Conservation (phyloP, 2,888 invertebrate genomes). For the Unio pictorum region DNA sequence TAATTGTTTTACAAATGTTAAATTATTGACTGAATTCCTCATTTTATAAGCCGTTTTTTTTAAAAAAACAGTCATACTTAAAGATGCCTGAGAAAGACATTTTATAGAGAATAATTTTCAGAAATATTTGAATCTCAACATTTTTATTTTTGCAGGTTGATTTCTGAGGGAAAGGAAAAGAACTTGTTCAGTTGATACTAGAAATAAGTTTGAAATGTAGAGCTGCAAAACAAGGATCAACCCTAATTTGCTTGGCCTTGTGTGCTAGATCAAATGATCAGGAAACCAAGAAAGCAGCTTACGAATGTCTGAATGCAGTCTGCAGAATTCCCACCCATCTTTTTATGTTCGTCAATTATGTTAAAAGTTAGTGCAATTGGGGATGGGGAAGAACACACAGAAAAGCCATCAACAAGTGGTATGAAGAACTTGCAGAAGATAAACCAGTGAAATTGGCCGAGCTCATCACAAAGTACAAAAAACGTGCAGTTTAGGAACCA, state of each 20-base stretch:
- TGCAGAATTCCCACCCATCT: conserved; percentile 79
- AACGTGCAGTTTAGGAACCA: conserved; percentile 79
- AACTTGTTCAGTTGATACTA: conserved; percentile 63
- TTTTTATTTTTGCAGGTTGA: conserved; percentile 41
- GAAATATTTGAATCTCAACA: too few species aligned
- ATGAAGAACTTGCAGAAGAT: conserved; percentile 69
- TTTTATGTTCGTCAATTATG: conserved; percentile 78
- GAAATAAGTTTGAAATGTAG: conserved; percentile 65
- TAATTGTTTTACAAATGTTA: too few species aligned
- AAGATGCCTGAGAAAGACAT: too few species aligned
- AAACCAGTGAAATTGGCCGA: conserved; percentile 79
- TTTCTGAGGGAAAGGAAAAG: conserved; percentile 60
- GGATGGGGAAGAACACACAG: conserved; percentile 80
- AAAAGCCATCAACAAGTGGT: conserved; percentile 79
- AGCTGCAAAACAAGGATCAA: conserved; percentile 70
- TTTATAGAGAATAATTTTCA: too few species aligned
- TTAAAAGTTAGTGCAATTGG: conserved; percentile 73
- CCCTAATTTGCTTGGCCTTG: conserved; percentile 79
- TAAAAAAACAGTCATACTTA: too few species aligned
- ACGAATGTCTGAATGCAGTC: conserved; percentile 75
- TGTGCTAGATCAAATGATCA: conserved; percentile 74
- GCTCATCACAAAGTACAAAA: conserved; percentile 78
- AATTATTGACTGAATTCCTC: too few species aligned
- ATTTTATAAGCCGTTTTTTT: too few species aligned
- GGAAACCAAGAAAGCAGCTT: conserved; percentile 75